phyloP scores from a whole-genome alignment of 1,140 invertebrate genomes.

The Centruroides vittatus region DNA sequence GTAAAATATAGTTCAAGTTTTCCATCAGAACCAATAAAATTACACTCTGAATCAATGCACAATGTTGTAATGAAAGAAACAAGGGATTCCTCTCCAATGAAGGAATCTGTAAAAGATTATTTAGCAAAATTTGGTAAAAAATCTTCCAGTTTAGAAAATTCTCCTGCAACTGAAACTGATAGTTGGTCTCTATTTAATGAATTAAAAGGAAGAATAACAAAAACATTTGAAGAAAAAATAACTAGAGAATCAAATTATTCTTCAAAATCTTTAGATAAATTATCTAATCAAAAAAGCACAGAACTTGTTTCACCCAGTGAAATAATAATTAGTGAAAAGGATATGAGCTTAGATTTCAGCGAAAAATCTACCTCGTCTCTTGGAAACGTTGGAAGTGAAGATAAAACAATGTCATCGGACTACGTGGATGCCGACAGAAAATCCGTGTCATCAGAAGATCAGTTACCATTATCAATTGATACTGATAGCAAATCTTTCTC shows the following conservation, averaged over 20 bases:
- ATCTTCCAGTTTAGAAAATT: conserved; percentile 1
- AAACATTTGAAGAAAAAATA: conserved; percentile 9
- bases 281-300: background rate
- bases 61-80: too few species aligned
- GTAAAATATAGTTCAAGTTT: too few species aligned
- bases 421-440: background rate
- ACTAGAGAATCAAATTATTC: background rate
- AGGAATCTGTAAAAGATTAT: conserved; percentile 5
- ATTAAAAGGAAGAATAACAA: conserved; percentile 7
- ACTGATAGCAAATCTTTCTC: background rate
- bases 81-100: background rate
- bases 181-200: conserved; percentile 12
- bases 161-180: background rate
- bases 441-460: background rate
- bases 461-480: background rate
- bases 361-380: background rate
- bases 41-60: too few species aligned
- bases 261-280: background rate
- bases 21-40: too few species aligned
- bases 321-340: background rate
- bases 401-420: background rate
- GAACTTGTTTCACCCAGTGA: background rate
- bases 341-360: background rate
- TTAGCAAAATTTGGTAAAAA: conserved; percentile 4
- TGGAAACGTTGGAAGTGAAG: background rate